Evolutionary conservation across 2,888 invertebrate genomes (phyloP).

Genomic region (Andrena haemorrhoa): DNA sequence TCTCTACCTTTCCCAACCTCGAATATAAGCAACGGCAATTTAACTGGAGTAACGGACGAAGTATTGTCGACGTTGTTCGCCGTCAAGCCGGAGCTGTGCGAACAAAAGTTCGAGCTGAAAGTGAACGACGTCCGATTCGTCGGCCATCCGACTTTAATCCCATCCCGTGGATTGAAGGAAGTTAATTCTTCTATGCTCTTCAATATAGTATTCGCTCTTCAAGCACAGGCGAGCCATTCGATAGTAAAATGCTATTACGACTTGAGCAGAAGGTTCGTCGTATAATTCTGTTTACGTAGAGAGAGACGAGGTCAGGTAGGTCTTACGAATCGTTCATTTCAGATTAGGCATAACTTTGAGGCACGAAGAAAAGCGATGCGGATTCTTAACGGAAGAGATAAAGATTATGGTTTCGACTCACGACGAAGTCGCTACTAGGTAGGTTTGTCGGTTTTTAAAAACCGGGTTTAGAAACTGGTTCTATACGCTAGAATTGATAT

Average conservation of each 20-base stretch:
- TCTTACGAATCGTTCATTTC: conserved; percentile 24
- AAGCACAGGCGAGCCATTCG: conserved; percentile 96
- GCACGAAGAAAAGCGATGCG: conserved; percentile 96
- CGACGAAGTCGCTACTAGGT: conserved; percentile 87
- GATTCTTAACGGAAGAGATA: conserved; percentile 95
- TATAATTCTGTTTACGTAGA: conserved; percentile 10
- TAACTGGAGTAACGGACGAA: conserved; percentile 93
- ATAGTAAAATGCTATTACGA: conserved; percentile 98
- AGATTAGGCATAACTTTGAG: conserved; percentile 93
- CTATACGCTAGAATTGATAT: too few relatives aligned
- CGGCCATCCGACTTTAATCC: conserved; percentile 95
- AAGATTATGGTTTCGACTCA: conserved; percentile 92
- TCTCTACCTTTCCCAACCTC: conserved; percentile 79
- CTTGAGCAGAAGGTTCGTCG: conserved; percentile 89
- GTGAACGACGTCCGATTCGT: conserved; percentile 98
- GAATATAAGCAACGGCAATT: conserved; percentile 85
- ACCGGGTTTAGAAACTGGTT: too few relatives aligned
- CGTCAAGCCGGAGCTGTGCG: conserved; percentile 95
- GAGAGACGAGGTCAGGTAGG: background rate
- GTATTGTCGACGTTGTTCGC: conserved; percentile 95
- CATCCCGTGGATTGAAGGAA: conserved; percentile 89
- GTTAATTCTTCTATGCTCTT: conserved; percentile 91
- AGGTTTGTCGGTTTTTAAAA: too few relatives aligned
- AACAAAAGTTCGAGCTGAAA: conserved; percentile 96
- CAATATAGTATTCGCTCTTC: conserved; percentile 95